Percentiles rank a stretch among this genome's conserved stretches.
phyloP scores from a whole-genome alignment of 2,888 invertebrate species.

The Erynnis tages region DNA sequence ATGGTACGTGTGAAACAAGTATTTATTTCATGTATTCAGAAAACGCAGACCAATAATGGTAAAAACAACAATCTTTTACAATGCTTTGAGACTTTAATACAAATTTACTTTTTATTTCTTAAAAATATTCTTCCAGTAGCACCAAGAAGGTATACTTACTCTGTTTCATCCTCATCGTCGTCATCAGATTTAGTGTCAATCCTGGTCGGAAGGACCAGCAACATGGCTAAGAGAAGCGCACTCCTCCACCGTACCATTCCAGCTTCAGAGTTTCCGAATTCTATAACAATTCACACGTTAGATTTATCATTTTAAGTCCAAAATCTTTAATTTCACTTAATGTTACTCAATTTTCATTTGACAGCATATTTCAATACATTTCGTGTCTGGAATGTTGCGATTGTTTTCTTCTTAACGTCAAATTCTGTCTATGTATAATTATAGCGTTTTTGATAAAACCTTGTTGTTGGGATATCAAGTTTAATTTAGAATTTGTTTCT shows the following conservation, averaged over 20 bases:
- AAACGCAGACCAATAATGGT: too few relatives aligned
- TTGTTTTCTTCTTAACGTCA: constrained; percentile 46
- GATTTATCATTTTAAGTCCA: constrained; percentile 69
- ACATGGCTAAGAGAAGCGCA: constrained; percentile 56
- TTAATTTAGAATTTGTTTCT: background rate
- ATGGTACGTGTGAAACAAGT: too few relatives aligned
- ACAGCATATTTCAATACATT: constrained; percentile 51
- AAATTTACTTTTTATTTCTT: too few relatives aligned
- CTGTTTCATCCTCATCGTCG: constrained; percentile 52
- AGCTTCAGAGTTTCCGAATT: constrained; percentile 30
- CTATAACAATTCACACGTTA: constrained; percentile 48
- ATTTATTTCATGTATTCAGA: too few relatives aligned
- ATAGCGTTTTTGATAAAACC: background rate
- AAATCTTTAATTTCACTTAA: constrained; percentile 39
- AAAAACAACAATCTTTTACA: too few relatives aligned
- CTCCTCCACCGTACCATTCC: constrained; percentile 68
- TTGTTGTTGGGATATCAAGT: background rate
- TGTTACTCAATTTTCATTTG: constrained; percentile 50
- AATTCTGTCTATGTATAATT: background rate
- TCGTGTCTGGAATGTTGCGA: constrained; percentile 62
- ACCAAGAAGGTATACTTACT: constrained; percentile 44
- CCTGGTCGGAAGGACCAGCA: constrained; percentile 56
- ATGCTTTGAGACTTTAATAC: too few relatives aligned
- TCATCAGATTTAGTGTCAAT: constrained; percentile 51
- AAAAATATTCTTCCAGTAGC: too few relatives aligned